phyloP scores from a whole-genome alignment of 2,888 invertebrate genomes.

The Agrenia bidenticulata region DNA sequence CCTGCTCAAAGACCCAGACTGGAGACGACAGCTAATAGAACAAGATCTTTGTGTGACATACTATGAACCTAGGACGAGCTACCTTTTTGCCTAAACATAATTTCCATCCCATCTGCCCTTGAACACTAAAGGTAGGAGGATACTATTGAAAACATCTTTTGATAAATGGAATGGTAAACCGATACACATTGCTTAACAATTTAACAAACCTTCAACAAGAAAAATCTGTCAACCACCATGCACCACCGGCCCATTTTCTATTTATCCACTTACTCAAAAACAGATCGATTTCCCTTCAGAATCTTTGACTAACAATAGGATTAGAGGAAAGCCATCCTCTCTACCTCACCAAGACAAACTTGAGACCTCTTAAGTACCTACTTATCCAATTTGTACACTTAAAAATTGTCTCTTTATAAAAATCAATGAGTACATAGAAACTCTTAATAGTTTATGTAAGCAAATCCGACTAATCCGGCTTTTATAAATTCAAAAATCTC shows the following conservation, averaged over 20 bases:
- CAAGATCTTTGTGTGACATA: too few species aligned
- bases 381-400: conserved; percentile 5
- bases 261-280: conserved; percentile 12
- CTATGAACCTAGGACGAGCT: too few species aligned
- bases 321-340: not conserved
- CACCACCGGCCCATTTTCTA: not conserved
- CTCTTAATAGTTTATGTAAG: conserved; percentile 7
- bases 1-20: too few species aligned
- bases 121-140: not conserved
- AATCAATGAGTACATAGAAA: too few species aligned
- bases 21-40: too few species aligned
- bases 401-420: too few species aligned
- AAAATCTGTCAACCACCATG: too few species aligned
- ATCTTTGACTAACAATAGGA: not conserved
- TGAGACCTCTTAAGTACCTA: too few species aligned
- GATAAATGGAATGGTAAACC: conserved; percentile 5
- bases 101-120: too few species aligned
- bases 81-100: too few species aligned
- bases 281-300: conserved; percentile 1
- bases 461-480: not conserved
- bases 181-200: conserved; percentile 1
- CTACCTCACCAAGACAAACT: not conserved
- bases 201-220: too few species aligned
- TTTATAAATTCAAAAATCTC: too few species aligned
- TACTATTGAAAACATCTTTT: conserved; percentile 1